Percentiles rank a stretch among this genome's conserved stretches.
Evolutionary conservation across 2,113 vertebrate species (phyloP).

Genomic region (Poeciliopsis prolifica): DNA sequence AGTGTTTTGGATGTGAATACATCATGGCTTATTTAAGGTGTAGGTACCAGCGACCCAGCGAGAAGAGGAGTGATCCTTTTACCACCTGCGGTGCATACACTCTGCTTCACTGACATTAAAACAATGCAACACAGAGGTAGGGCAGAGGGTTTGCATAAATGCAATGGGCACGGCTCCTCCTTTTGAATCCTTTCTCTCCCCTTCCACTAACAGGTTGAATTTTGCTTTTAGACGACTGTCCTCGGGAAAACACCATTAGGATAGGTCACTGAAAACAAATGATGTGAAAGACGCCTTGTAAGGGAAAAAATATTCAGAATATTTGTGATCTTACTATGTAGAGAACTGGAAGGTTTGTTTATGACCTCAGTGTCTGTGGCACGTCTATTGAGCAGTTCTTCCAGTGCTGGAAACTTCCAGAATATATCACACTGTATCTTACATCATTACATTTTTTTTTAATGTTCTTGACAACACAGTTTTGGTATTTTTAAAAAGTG

Average conservation of each 20-base stretch:
- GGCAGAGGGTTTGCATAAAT: background rate
- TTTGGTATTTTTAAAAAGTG: background rate
- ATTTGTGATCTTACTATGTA: background rate
- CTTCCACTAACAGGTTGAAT: no score
- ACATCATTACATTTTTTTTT: background rate
- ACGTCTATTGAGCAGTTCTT: background rate
- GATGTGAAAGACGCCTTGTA: background rate
- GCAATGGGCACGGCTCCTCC: background rate
- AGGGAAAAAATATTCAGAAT: background rate
- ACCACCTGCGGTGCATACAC: slow-evolving; percentile 36
- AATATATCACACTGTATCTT: background rate
- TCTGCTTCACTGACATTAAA: background rate
- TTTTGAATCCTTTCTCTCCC: background rate
- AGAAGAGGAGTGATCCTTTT: slow-evolving; percentile 43
- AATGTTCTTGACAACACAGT: background rate
- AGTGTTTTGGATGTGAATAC: background rate
- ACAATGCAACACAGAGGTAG: background rate
- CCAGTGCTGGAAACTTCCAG: background rate
- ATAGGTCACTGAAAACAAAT: background rate
- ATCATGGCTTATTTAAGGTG: slow-evolving; percentile 5
- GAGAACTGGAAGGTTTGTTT: background rate
- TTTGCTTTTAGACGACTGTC: no score
- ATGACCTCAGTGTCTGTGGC: background rate
- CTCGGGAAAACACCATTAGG: background rate
- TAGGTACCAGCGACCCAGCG: slow-evolving; percentile 43